phyloP scores from a whole-genome alignment of 1,140 invertebrate species.

The Pseudachorutes palmiensis region DNA sequence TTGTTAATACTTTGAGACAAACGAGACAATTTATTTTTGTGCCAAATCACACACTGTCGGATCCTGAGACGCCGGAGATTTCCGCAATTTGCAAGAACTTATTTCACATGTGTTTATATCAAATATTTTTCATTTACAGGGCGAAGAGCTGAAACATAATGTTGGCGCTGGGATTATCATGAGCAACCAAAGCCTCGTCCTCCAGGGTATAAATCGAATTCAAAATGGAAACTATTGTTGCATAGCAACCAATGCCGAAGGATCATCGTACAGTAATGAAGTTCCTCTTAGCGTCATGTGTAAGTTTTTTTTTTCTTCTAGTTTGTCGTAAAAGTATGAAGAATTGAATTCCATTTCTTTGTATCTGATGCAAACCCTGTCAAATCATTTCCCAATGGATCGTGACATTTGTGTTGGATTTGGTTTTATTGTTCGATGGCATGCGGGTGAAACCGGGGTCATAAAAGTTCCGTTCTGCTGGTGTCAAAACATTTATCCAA shows the following conservation, averaged over 20 bases:
- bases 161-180: constrained; percentile 43
- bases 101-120: background rate
- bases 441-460: too few species aligned
- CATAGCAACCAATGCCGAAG: constrained; percentile 31
- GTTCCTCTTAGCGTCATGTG: constrained; percentile 36
- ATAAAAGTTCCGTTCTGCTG: too few species aligned
- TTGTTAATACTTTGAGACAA: constrained; percentile 37
- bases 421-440: too few species aligned
- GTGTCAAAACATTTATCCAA: too few species aligned
- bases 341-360: background rate
- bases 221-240: constrained; percentile 36
- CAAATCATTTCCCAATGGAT: too few species aligned
- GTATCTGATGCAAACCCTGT: too few species aligned
- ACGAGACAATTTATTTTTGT: constrained; percentile 20
- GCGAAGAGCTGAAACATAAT: constrained; percentile 45
- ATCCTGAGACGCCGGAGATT: too few species aligned
- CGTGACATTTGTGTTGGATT: too few species aligned
- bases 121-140: constrained; percentile 33
- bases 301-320: constrained; percentile 21
- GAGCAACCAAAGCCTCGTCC: constrained; percentile 42
- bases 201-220: constrained; percentile 40
- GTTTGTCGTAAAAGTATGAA: background rate
- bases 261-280: constrained; percentile 25
- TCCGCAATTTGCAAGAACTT: background rate
- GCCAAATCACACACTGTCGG: too few species aligned